Conservation (phyloP, 2,888 invertebrate species). For the Tenthredo mesomela region DNA sequence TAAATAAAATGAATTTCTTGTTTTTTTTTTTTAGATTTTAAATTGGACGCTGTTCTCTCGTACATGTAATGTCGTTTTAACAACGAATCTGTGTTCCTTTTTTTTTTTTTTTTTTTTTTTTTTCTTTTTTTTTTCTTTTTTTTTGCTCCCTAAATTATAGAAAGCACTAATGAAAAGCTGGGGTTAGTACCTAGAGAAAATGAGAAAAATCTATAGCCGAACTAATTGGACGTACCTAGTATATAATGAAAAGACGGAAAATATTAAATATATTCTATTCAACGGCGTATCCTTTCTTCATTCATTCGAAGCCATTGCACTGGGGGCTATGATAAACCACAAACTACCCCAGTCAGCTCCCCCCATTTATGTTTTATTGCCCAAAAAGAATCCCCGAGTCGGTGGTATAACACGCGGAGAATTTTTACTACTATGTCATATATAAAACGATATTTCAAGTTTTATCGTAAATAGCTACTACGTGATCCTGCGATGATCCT, state of each 20-base stretch:
- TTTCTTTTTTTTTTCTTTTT: neutral
- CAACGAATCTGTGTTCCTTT: neutral
- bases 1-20: neutral
- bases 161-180: neutral
- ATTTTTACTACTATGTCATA: slow-evolving; percentile 19
- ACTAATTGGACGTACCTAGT: neutral
- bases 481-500: neutral
- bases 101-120: neutral
- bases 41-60: neutral
- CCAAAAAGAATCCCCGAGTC: slow-evolving; percentile 25
- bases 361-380: slow-evolving; percentile 13
- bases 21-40: too few relatives aligned
- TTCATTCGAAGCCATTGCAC: neutral
- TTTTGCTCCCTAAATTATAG: neutral
- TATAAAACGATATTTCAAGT: slow-evolving; percentile 12
- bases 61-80: neutral
- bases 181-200: neutral
- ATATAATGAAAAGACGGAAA: neutral
- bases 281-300: neutral
- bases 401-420: neutral
- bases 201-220: neutral
- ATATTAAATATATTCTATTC: slow-evolving; percentile 8
- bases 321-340: neutral
- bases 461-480: slow-evolving; percentile 1
- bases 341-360: slow-evolving; percentile 9